Evolutionary conservation across 2,888 invertebrate genomes (phyloP), one percentile per base, ranked within the genome.

Genomic region (Linnaemya vulpina): DNA sequence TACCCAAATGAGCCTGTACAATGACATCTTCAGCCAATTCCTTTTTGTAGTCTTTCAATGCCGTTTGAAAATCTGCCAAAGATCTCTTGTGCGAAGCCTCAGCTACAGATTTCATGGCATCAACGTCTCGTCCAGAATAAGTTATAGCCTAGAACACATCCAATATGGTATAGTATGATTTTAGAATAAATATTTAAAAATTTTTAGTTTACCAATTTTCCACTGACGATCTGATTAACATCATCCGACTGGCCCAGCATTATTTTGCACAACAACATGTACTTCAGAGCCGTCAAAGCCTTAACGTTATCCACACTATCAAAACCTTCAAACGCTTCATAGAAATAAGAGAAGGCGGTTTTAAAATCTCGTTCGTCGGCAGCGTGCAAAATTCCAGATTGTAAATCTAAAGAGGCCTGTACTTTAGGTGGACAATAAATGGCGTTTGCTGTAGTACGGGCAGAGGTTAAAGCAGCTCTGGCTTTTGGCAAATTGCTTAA

Each of bases 341-440:
- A 99, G 92, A 99, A 99, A 92, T 99, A 99, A 77, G 99, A 99
- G 93, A 98, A 99, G 62, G 99, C 99, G 80, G 99, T 99, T 94
- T 99, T 99, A 93, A 99, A 99, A 92, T 99, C 99, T 89, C 97
- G 96, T 93, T 99, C 99, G 92, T 99, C 99, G n/a, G 99, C 99
- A 11, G 99, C 99, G 93, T 99, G 99, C 78, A 99, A 93, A 88
- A 99, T 98, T 88, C 99, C 99, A 7, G 99, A 99, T 92, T 99
- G 99, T 87, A 99, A 94, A 93, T 99, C 99, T 51, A 99, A 94
- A 11, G 98, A 97, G 10, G 99, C 98, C 93, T 99, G 99, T 94
- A 99, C 96, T 93, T 98, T 98, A 0, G 99, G 99, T 86, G 99
- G 98, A 92, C 99, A 99, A 92, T 99, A 99, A 89, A 99, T 99